phyloP scores from a whole-genome alignment of 2,797 vertebrate genomes.

The Karalla daura region DNA sequence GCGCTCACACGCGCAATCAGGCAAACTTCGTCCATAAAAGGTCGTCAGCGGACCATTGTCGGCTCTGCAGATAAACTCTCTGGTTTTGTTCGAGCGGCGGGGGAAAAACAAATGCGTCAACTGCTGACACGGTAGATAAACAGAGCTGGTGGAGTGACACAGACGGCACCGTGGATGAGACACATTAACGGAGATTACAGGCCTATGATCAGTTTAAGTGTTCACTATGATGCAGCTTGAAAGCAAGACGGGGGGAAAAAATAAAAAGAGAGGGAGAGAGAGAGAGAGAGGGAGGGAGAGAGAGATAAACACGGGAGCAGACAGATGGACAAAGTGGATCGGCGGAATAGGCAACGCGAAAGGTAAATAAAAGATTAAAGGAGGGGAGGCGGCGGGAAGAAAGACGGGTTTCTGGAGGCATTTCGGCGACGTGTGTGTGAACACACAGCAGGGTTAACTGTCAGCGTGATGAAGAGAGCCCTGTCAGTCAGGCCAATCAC shows the following conservation, averaged over 20 bases:
- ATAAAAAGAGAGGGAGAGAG: conserved; percentile 52
- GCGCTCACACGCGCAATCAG: conserved; percentile 36
- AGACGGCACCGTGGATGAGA: conserved; percentile 49
- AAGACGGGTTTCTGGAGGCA: conserved; percentile 73
- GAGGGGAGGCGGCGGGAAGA: conserved; percentile 48
- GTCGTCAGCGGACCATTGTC: conserved; percentile 49
- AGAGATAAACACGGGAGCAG: conserved; percentile 43
- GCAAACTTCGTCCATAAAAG: conserved; percentile 51
- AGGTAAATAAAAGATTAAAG: conserved; percentile 70
- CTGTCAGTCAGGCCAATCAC: conserved; percentile 84
- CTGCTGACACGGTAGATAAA: conserved; percentile 59
- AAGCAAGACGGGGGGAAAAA: conserved; percentile 38
- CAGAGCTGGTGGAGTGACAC: conserved; percentile 31
- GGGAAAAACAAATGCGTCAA: conserved; percentile 27
- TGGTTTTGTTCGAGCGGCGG: conserved; percentile 24
- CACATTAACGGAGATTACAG: conserved; percentile 57
- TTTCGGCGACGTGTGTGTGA: conserved; percentile 72
- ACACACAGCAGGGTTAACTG: conserved; percentile 80
- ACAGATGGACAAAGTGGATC: conserved; percentile 58
- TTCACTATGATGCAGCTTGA: conserved; percentile 64
- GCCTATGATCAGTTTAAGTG: conserved; percentile 64
- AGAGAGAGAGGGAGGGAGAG: conserved; percentile 43
- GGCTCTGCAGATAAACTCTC: conserved; percentile 48
- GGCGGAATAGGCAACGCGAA: conserved; percentile 37
- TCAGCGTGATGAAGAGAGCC: conserved; percentile 80